Conservation (phyloP, 2,113 vertebrate genomes). For the Caranx melampygus region DNA sequence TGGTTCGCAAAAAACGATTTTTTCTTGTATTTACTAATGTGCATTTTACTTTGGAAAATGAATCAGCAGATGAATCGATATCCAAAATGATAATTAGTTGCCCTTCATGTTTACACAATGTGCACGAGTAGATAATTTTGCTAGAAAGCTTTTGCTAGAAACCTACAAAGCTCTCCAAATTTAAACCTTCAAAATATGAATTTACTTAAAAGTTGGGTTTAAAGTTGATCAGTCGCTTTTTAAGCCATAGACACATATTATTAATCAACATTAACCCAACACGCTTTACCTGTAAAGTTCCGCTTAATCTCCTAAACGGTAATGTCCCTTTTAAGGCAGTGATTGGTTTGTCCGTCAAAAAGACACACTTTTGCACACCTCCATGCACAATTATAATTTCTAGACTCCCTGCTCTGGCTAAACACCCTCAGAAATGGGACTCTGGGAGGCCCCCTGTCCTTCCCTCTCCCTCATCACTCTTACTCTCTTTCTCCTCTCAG, state of each 20-base stretch:
- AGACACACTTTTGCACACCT: not conserved
- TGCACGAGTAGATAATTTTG: no score
- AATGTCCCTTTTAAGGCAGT: not conserved
- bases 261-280: not conserved
- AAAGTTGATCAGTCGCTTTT: conserved; percentile 23
- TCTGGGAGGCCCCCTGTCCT: conserved; percentile 35
- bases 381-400: conserved; percentile 45
- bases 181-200: not conserved
- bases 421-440: conserved; percentile 53
- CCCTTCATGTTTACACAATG: not conserved
- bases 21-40: not conserved
- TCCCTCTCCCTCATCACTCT: conserved; percentile 39
- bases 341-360: conserved; percentile 7
- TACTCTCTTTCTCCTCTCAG: conserved; percentile 22
- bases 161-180: not conserved
- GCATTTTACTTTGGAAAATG: not conserved
- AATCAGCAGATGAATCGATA: not conserved
- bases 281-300: not conserved
- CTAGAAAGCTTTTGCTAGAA: no score
- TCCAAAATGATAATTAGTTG: not conserved
- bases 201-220: not conserved
- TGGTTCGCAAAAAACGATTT: no score
- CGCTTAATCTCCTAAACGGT: not conserved
- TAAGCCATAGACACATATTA: not conserved
- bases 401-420: conserved; percentile 42